Evolutionary conservation across 1,140 invertebrate genomes (phyloP).

Genomic region (Laupala kohalensis): DNA sequence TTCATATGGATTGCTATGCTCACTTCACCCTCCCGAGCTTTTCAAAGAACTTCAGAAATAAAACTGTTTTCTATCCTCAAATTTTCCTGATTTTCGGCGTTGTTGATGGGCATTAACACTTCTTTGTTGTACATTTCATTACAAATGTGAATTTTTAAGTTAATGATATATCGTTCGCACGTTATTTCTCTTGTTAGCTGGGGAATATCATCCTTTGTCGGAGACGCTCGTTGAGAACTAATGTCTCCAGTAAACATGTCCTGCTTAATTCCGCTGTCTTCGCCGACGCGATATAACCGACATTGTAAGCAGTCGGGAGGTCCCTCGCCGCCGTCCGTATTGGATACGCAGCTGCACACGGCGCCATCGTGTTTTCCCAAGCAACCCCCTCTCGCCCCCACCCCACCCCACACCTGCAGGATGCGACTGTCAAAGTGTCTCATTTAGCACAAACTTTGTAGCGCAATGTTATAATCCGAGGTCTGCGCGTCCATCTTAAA

Average conservation of each 20-base stretch:
- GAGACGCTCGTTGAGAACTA: not conserved
- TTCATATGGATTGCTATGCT: no score
- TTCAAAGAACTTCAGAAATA: no score
- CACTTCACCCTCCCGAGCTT: no score
- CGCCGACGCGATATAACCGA: not conserved
- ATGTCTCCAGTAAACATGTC: not conserved
- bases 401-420: not conserved
- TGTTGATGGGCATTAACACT: no score
- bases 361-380: not conserved
- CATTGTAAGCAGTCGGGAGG: not conserved
- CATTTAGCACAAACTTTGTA: not conserved
- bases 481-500: not conserved
- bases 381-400: not conserved
- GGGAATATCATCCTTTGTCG: not conserved
- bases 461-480: not conserved
- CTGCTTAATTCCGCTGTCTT: not conserved
- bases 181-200: not conserved
- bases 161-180: no score
- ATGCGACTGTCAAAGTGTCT: not conserved
- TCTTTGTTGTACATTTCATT: no score
- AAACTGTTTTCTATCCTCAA: no score
- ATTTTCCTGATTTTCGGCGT: no score
- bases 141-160: no score
- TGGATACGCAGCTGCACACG: not conserved
- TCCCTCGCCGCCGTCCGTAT: not conserved